Evolutionary conservation across 2,797 vertebrate genomes (phyloP).

Genomic region (Argya squamiceps): DNA sequence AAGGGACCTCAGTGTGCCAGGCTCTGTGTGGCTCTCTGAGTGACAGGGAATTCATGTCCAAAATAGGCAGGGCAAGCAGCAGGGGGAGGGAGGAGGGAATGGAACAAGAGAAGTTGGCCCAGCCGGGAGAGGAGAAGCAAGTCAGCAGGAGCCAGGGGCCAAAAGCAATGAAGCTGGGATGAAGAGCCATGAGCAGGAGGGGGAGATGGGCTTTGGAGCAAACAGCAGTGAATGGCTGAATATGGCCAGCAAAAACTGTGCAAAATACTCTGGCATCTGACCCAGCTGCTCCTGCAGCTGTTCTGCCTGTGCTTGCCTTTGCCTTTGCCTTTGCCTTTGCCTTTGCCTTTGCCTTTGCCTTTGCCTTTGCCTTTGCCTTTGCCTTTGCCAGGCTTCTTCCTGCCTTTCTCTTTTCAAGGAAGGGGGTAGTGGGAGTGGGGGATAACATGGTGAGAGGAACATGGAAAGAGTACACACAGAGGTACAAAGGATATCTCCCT

Average conservation of each 20-base stretch:
- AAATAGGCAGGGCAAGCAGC: not conserved
- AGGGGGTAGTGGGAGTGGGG: not conserved
- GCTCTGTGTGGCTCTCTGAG: not conserved
- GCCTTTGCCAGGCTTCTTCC: not conserved
- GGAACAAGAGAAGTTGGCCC: not conserved
- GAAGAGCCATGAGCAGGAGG: accelerated
- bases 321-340: accelerated
- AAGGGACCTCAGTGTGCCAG: not conserved
- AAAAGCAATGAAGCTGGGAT: not conserved
- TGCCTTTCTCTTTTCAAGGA: not conserved
- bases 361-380: accelerated
- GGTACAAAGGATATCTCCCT: not conserved
- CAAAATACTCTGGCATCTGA: not conserved
- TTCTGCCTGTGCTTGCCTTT: not conserved
- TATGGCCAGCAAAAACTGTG: not conserved
- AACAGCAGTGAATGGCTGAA: not conserved
- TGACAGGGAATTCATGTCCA: not conserved
- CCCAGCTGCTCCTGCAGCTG: conserved; percentile 3
- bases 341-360: accelerated
- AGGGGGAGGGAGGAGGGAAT: not conserved
- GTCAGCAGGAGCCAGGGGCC: not conserved
- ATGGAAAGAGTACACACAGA: not conserved
- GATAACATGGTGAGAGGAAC: not conserved
- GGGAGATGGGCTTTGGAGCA: not conserved
- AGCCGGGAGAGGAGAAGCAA: not conserved